Evolutionary conservation across 1,140 invertebrate species (phyloP).

Genomic region (Lordiphosa stackelbergi): DNA sequence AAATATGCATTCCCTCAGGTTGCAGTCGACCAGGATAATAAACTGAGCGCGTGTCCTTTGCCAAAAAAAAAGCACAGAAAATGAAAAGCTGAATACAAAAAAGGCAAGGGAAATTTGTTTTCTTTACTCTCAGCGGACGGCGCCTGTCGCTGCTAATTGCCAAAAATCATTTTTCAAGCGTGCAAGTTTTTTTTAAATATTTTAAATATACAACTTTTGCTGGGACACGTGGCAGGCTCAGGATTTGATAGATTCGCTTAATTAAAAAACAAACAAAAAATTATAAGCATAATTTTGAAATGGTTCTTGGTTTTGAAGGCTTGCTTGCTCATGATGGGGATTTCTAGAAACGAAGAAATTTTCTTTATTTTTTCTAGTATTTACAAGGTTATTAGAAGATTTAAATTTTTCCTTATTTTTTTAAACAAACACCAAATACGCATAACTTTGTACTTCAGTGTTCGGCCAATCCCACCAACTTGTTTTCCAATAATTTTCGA

Average conservation of each 20-base stretch:
- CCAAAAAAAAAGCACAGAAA: conserved; percentile 7
- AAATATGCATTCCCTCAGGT: conserved; percentile 63
- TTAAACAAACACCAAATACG: no score
- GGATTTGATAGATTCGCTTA: conserved; percentile 51
- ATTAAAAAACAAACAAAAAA: conserved; percentile 65
- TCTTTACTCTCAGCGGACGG: conserved; percentile 18
- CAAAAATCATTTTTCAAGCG: conserved; percentile 73
- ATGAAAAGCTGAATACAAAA: conserved; percentile 3
- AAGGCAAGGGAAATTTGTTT: conserved; percentile 17
- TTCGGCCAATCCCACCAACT: conserved; percentile 4
- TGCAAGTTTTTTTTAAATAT: conserved; percentile 37
- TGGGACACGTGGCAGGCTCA: conserved; percentile 16
- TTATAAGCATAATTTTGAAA: conserved; percentile 35
- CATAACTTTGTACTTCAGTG: no score
- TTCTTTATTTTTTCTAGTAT: no score
- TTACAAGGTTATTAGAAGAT: no score
- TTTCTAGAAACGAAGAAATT: no score
- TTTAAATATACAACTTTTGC: conserved; percentile 23
- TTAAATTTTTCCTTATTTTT: no score
- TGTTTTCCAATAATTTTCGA: conserved; percentile 36
- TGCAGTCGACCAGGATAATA: conserved; percentile 64
- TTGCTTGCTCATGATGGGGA: no score
- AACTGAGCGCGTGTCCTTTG: conserved; percentile 53
- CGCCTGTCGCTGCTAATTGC: conserved; percentile 61
- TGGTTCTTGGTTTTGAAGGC: background rate